Percentiles rank a stretch among this genome's conserved stretches.
Conservation (phyloP, 2,797 vertebrate species). For the Loriculus beryllinus region DNA sequence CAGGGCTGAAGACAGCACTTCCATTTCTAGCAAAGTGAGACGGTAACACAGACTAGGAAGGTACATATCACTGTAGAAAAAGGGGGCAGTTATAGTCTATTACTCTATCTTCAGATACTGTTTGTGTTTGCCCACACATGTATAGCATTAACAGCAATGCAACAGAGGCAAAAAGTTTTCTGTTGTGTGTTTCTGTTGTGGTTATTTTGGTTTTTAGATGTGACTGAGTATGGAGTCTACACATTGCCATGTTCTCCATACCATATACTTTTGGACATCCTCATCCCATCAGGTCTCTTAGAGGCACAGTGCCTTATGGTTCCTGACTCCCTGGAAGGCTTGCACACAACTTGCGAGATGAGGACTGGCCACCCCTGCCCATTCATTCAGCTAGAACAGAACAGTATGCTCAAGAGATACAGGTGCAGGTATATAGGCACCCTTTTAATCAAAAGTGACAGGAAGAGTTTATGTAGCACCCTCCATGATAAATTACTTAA, state of each 20-base stretch:
- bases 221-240: not conserved
- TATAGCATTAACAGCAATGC: not conserved
- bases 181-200: not conserved
- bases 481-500: not conserved
- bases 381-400: not conserved
- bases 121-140: not conserved
- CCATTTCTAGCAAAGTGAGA: not conserved
- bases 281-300: not conserved
- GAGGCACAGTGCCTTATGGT: not conserved
- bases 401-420: not conserved
- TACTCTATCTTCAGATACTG: not conserved
- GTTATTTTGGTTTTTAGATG: not conserved
- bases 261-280: not conserved
- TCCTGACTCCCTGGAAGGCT: not conserved
- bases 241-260: not conserved
- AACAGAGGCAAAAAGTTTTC: not conserved
- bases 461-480: not conserved
- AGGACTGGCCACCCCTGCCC: not conserved
- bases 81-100: not conserved
- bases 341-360: not conserved
- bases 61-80: not conserved
- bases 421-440: fast-evolving
- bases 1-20: not conserved
- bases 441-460: not conserved
- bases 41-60: not conserved